Percentiles rank a stretch among this genome's conserved stretches.
phyloP scores from a whole-genome alignment of 2,113 vertebrate genomes.

The Corythoichthys haematopterus region DNA sequence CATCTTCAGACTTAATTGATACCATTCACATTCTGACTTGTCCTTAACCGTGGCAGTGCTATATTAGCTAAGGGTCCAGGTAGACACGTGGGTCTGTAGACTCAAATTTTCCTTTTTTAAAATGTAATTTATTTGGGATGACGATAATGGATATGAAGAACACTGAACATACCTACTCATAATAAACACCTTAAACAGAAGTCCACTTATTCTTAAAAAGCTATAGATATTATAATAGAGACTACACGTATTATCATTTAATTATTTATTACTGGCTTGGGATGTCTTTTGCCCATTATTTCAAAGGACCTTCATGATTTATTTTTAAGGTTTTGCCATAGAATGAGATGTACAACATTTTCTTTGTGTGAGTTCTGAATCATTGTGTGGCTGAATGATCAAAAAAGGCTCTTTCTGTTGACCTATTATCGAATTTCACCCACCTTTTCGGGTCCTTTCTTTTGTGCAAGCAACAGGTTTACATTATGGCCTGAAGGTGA shows the following conservation, averaged over 20 bases:
- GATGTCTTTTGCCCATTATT: neutral
- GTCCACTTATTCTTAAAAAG: neutral
- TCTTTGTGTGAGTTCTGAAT: neutral
- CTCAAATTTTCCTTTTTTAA: neutral
- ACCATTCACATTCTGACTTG: neutral
- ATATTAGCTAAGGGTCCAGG: neutral
- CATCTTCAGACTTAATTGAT: neutral
- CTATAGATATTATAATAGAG: neutral
- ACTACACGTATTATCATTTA: neutral
- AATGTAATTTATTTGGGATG: neutral
- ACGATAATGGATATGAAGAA: neutral
- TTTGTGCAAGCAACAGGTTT: conserved; percentile 27
- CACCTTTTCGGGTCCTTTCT: conserved; percentile 53
- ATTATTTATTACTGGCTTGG: neutral
- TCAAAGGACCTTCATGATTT: neutral
- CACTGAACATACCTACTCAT: neutral
- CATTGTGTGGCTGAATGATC: conserved; percentile 25
- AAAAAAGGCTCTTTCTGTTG: conserved; percentile 45
- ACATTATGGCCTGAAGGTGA: conserved; percentile 56
- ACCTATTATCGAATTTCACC: conserved; percentile 57
- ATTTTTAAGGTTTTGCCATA: neutral
- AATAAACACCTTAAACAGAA: neutral
- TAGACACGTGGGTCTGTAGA: neutral
- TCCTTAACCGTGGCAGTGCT: neutral
- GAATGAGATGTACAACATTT: neutral